Evolutionary conservation across 2,797 vertebrate genomes (phyloP).

Genomic region (Danio tinwini): DNA sequence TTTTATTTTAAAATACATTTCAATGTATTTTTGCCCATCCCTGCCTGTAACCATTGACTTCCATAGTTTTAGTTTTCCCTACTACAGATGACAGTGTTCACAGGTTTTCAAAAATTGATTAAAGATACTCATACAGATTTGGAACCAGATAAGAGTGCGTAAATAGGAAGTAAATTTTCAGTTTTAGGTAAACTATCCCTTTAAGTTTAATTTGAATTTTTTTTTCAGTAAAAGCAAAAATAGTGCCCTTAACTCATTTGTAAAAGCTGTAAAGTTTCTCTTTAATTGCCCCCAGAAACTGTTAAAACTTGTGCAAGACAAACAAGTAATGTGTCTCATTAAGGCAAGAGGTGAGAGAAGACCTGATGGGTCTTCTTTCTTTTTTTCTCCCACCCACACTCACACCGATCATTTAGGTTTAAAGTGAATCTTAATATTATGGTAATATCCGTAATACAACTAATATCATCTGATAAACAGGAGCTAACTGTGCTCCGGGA

Average conservation of each 20-base stretch:
- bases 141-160: too few relatives aligned
- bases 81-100: too few relatives aligned
- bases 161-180: too few relatives aligned
- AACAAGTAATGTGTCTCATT: slow-evolving; percentile 15
- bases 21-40: too few relatives aligned
- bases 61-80: too few relatives aligned
- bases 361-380: not conserved
- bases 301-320: slow-evolving; percentile 11
- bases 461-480: not conserved
- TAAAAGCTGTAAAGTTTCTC: not conserved
- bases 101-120: too few relatives aligned
- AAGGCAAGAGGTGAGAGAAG: not conserved
- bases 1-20: too few relatives aligned
- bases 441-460: not conserved
- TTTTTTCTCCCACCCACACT: not conserved
- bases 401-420: not conserved
- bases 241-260: not conserved
- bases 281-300: not conserved
- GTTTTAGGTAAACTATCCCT: not conserved
- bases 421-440: slow-evolving; percentile 4
- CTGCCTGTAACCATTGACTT: too few relatives aligned
- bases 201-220: not conserved
- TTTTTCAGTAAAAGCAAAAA: not conserved
- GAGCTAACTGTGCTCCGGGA: not conserved
- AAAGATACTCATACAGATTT: too few relatives aligned